Percentiles rank a stretch among this genome's conserved stretches.
Conservation (phyloP, 2,888 invertebrate species). For the Beris morrisii region DNA sequence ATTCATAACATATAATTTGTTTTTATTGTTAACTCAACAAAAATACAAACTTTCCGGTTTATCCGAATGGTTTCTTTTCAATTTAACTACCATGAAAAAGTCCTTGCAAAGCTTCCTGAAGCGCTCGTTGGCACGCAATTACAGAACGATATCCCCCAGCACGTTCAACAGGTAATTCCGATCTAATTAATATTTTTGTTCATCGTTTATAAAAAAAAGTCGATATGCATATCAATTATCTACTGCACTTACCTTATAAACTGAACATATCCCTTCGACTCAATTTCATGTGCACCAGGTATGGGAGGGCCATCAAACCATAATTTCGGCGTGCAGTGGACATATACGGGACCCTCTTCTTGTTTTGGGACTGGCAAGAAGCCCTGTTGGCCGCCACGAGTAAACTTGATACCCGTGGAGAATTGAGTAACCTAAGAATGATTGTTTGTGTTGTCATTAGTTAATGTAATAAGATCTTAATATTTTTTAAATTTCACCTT, state of each 20-base stretch:
- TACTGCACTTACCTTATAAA: slow-evolving; percentile 63
- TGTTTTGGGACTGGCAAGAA: slow-evolving; percentile 70
- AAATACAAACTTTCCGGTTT: too few species aligned
- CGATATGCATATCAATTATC: too few species aligned
- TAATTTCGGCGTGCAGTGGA: slow-evolving; percentile 64
- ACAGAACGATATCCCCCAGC: slow-evolving; percentile 87
- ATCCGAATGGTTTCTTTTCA: background rate
- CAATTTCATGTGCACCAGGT: slow-evolving; percentile 67
- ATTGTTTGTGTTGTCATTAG: slow-evolving; percentile 1
- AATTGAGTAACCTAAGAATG: slow-evolving; percentile 65
- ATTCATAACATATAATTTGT: too few species aligned
- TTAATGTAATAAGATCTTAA: background rate
- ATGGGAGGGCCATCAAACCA: slow-evolving; percentile 74
- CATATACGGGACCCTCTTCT: slow-evolving; percentile 77
- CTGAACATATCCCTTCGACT: slow-evolving; percentile 67
- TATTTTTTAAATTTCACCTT: slow-evolving; percentile 47
- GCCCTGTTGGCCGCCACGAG: slow-evolving; percentile 63
- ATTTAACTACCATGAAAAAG: slow-evolving; percentile 54
- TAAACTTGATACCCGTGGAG: slow-evolving; percentile 84
- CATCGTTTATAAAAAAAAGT: background rate
- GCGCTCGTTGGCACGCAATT: slow-evolving; percentile 80
- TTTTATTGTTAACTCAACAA: too few species aligned
- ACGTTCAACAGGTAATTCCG: slow-evolving; percentile 72
- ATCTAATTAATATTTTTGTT: slow-evolving; percentile 56
- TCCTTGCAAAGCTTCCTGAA: slow-evolving; percentile 86